phyloP scores from a whole-genome alignment of 2,888 invertebrate genomes.

The Glaucopsyche alexis region DNA sequence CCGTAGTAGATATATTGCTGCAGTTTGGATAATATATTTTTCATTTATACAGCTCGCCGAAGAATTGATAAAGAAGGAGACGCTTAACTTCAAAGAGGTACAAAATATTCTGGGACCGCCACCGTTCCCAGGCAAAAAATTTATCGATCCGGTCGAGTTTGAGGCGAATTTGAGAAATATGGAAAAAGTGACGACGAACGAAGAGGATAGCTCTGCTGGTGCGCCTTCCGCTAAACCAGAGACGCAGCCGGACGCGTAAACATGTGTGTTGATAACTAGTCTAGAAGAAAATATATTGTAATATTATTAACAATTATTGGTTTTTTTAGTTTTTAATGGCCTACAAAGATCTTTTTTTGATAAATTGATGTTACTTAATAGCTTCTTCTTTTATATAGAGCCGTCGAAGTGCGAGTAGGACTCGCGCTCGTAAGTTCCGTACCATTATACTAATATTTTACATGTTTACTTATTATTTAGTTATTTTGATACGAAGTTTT shows the following conservation, averaged over 20 bases:
- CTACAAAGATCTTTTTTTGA: not conserved
- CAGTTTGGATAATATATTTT: not conserved
- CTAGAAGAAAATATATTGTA: slow-evolving; percentile 30
- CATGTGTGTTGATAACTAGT: slow-evolving; percentile 31
- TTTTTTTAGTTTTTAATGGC: not conserved
- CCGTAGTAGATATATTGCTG: no score
- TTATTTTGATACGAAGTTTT: no score
- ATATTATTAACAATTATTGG: not conserved
- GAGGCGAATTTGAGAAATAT: slow-evolving; percentile 79
- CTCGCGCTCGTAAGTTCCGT: no score
- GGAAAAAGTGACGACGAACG: slow-evolving; percentile 50
- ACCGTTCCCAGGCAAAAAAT: slow-evolving; percentile 85
- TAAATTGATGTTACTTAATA: not conserved
- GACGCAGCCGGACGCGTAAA: slow-evolving; percentile 35
- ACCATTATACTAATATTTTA: no score
- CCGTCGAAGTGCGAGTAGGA: no score
- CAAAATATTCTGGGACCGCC: slow-evolving; percentile 94
- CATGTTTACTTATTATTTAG: no score
- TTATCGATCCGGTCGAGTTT: slow-evolving; percentile 89
- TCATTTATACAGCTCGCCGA: slow-evolving; percentile 87
- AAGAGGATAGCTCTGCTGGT: slow-evolving; percentile 43
- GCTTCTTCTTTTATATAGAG: not conserved
- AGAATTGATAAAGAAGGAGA: slow-evolving; percentile 92
- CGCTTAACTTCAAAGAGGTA: slow-evolving; percentile 94
- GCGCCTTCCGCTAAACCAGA: slow-evolving; percentile 59